Conservation (phyloP, 2,797 vertebrate genomes). For the Epinephelus awoara region DNA sequence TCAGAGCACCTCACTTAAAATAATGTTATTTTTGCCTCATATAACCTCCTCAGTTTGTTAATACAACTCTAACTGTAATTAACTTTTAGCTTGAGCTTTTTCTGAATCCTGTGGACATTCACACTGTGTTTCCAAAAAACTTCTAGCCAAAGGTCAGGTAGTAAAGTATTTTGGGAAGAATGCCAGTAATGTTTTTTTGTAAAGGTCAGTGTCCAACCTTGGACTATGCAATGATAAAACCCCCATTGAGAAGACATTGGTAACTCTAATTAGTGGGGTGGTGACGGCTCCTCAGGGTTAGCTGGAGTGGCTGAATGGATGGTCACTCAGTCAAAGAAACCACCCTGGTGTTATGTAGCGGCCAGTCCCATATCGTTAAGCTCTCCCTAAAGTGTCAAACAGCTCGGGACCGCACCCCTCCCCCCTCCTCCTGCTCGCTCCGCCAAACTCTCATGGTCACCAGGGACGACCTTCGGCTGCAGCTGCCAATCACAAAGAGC, state of each 20-base stretch:
- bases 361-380: slow-evolving; percentile 92
- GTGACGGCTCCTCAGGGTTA: slow-evolving; percentile 71
- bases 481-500: slow-evolving; percentile 92
- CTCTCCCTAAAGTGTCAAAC: slow-evolving; percentile 94
- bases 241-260: slow-evolving; percentile 67
- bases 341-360: slow-evolving; percentile 68
- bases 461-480: slow-evolving; percentile 83
- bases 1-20: background rate
- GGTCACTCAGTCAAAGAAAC: slow-evolving; percentile 74
- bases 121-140: slow-evolving; percentile 17
- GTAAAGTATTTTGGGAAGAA: slow-evolving; percentile 24
- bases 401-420: slow-evolving; percentile 53
- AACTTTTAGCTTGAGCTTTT: background rate
- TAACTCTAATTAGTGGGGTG: slow-evolving; percentile 78
- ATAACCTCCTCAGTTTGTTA: background rate
- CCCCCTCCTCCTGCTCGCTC: slow-evolving; percentile 53
- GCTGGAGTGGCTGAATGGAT: slow-evolving; percentile 63
- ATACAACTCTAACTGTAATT: background rate
- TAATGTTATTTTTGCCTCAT: background rate
- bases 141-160: slow-evolving; percentile 12
- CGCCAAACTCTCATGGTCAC: slow-evolving; percentile 87
- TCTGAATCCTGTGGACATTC: background rate
- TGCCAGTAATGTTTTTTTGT: slow-evolving; percentile 25
- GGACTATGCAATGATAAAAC: slow-evolving; percentile 48
- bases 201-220: slow-evolving; percentile 69